Conservation (phyloP, 2,888 invertebrate species). For the Alviniconcha strummeri region DNA sequence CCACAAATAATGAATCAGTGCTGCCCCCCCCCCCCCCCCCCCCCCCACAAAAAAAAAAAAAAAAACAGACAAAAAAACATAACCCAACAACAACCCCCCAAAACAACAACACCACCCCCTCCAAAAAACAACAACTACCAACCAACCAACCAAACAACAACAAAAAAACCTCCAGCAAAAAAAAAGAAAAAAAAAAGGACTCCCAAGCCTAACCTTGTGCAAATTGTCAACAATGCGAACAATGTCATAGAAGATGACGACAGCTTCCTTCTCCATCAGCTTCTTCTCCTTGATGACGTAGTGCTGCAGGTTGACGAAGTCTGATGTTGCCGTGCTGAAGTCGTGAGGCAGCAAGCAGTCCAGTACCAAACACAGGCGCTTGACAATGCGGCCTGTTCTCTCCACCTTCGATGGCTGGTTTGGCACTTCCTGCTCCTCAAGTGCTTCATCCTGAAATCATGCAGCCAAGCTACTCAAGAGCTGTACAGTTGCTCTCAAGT, state of each 20-base stretch:
- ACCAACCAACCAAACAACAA: no score
- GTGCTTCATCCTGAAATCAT: constrained; percentile 79
- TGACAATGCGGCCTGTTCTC: constrained; percentile 69
- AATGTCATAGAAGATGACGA: constrained; percentile 84
- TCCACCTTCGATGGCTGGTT: constrained; percentile 71
- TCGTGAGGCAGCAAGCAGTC: constrained; percentile 85
- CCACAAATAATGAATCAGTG: no score
- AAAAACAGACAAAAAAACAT: no score
- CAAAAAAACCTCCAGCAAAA: no score
- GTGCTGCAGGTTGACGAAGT: constrained; percentile 72
- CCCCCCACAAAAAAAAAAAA: no score
- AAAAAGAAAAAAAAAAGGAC: no score
- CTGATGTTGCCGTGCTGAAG: constrained; percentile 76
- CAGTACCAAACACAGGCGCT: constrained; percentile 82
- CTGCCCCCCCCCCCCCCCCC: no score
- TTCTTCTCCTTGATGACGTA: constrained; percentile 86
- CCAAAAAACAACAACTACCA: no score
- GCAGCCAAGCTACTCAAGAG: no score
- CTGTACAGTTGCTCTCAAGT: not conserved
- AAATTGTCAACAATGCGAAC: constrained; percentile 84
- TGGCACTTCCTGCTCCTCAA: constrained; percentile 79
- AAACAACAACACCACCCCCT: no score
- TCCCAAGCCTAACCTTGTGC: constrained; percentile 78
- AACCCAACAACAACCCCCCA: no score
- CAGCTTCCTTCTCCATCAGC: constrained; percentile 83